These are phyloP conservation scores for Oithona nana DNA, from an alignment of 2,888 invertebrate genomes.

Conservation along the genomic window DNA sequence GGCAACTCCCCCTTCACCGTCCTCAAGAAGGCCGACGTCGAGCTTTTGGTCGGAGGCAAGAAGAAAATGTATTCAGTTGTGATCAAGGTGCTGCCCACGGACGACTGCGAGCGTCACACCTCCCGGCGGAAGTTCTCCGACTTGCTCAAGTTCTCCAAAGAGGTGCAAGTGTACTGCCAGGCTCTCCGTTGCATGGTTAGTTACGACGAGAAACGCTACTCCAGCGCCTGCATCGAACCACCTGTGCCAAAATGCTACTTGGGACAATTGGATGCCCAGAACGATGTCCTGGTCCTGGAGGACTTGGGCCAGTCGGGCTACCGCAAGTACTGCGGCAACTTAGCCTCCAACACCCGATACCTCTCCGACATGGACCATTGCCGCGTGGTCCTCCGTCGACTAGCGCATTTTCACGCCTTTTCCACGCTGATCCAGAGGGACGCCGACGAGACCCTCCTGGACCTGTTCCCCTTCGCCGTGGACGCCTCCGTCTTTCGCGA, in stretches of 20 bases:
- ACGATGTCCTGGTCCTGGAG: slow-evolving; percentile 11
- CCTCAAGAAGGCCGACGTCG: slow-evolving; percentile 5
- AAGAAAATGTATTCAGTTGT: slow-evolving; percentile 2
- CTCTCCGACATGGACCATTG: slow-evolving; percentile 12
- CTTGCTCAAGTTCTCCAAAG: slow-evolving; percentile 14
- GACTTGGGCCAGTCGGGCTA: not conserved
- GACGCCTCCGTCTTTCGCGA: slow-evolving; percentile 10
- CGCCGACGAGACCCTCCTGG: not conserved
- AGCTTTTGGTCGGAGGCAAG: slow-evolving; percentile 4
- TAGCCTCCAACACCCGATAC: not conserved
- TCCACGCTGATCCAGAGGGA: slow-evolving; percentile 14
- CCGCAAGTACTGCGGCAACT: not conserved
- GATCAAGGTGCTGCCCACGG: slow-evolving; percentile 11
- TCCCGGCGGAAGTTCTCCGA: not conserved
- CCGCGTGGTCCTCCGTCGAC: slow-evolving; percentile 9
- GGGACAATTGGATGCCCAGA: slow-evolving; percentile 9
- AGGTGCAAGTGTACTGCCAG: slow-evolving; percentile 13
- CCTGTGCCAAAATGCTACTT: slow-evolving; percentile 11
- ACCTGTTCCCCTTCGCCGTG: slow-evolving; percentile 12
- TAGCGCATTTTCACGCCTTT: slow-evolving; percentile 13
- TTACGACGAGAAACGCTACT: slow-evolving; percentile 15
- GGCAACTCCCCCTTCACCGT: not conserved
- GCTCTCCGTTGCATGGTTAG: slow-evolving; percentile 9
- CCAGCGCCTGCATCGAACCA: slow-evolving; percentile 14
- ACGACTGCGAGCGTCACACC: not conserved